Base-by-base conservation (phyloP, 2,113 vertebrate genomes). In the Sinocyclocheilus maitianheensis region DNA sequence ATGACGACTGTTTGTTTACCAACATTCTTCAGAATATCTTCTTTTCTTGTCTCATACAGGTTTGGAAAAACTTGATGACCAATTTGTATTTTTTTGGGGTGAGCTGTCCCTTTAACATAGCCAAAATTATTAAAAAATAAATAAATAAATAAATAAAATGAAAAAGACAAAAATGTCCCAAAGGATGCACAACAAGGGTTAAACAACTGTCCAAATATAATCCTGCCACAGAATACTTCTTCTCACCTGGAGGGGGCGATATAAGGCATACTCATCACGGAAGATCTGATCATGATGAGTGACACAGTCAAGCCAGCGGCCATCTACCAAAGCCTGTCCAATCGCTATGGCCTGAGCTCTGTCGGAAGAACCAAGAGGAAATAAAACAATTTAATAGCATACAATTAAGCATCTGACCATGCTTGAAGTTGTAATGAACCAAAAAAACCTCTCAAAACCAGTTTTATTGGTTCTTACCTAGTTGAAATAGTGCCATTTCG, bases 321-420 rank as follows among this genome's bases (percentile, higher is more conserved):
- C 98, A 62, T 99, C 98, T 48, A 99, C 96, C 83, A 99, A 89
- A 0, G 98, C 98, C 91, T 99, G 98, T 75, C 98, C 97, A 60
- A 99, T 99, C 51, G 98, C 98, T 84, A 99, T 97, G 14, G 98
- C 98, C 89, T 99, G 98, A 67, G 96, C 97, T 91, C 98, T 99
- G 91, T 48, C 8, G 74, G 16, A 43, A 85, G 3, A 20, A 53
- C 65, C n/a, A 80, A 37, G 53, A 20, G 8, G 10, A 77, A 77
- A 26, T 24, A 53, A 46, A 77, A 51, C 11, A 3, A 24, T 77
- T 13, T 24, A 24, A 46, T 16, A 16, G 6, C 46, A n/a, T 48
- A 26, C 58, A 51, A 51, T 4, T 22, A 48, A 69, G 5, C 20
- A 22, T 60, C 34, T 26, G 62, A 55, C 75, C 24, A 55, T 24